Base-by-base conservation (phyloP, 2,797 vertebrate species). In the Melanotaenia parkinsoni region DNA sequence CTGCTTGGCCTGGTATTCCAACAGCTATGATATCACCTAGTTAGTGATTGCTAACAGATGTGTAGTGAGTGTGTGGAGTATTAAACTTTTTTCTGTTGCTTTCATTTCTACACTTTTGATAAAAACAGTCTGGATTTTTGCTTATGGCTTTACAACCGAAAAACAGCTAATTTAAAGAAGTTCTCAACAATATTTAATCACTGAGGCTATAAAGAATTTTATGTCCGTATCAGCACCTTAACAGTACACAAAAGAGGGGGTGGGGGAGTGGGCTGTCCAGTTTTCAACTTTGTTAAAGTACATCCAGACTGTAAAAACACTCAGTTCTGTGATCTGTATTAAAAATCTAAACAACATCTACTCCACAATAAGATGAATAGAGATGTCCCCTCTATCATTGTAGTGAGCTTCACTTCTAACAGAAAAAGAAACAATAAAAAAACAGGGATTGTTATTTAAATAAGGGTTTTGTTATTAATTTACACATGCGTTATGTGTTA, bases 1-100 rank as follows among this genome's bases (percentile, higher is more conserved):
- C 84, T 53, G 59, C 77, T 84, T 63, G 7, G 77, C 58, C 54
- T 65, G 71, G 70, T 85, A 64, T 79, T 77, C 75, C 64, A 78
- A 76, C 77, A 75, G 86, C 76, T 82, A 83, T 93, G 91, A 91
- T 85, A 88, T 94, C 91, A 93, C 77, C 69, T 68, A 37, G 78
- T 70, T 63, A 32, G 54, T 80, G 82, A 93, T 89, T 76, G 78
- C 71, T 80, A 92, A 90, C 93, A 94, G 87, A 93, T 92, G 91
- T 85, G 82, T 57, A 26, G 32, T 47, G 63, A 54, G 30, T 54
- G 54, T 28, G 26, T 64, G 54, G n/a, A 28, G n/a, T 30, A 43
- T 70, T 16, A 30, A 57, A 20, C 24, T 62, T 40, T 20, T 33
- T 37, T 43, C 13, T 43, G 40, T 20, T 45, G 18, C 3, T 22